Evolutionary conservation across 2,113 vertebrate genomes (phyloP), one percentile per base, ranked within the genome.

Genomic region (Theristicus caerulescens): DNA sequence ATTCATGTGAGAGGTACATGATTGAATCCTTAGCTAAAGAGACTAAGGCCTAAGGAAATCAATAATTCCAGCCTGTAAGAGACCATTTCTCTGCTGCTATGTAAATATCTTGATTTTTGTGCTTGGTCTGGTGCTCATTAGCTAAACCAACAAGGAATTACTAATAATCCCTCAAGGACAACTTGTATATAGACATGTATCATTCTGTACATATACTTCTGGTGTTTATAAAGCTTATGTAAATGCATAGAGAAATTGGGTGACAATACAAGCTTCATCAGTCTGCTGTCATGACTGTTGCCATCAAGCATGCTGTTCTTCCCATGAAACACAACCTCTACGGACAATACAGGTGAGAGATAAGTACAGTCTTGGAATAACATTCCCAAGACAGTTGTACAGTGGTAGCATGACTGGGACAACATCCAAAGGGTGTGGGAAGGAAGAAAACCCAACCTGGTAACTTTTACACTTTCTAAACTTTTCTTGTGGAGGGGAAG

Each of bases 91-190:
- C 52, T 91, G 64, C n/a, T 79, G 59, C 42, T 82, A 67, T n/a
- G 47, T n/a, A 93, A 93, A 36, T 32, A 84, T 26, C 73, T 64
- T n/a, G 66, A 70, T 74, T 88, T 93, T 82, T 89, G 54, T 81
- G 61, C 87, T 90, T 94, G 66, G 47, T 65, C 52, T 85, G 86
- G 54, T 94, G 70, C 61, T 94, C 10, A 54, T 95, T 82, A 91
- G 86, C 44, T 77, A 94, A 94, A 79, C 15, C 59, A 94, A 84
- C 83, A 89, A 61, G 61, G 61, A 96, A 86, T 82, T 93, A 91
- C 81, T 79, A 89, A 94, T 47, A 93, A 89, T 38, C 57, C 86
- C 70, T 91, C 81, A 89, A 85, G 81, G 81, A 79, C 49, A 86
- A 61, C n/a, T 49, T 57, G 34, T 17, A 61, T 24, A 64, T 9